A percentile compares a stretch with the other conserved stretches of the same genome.
Conservation (phyloP, 2,797 vertebrate species). For the Distichodus sexfasciatus region DNA sequence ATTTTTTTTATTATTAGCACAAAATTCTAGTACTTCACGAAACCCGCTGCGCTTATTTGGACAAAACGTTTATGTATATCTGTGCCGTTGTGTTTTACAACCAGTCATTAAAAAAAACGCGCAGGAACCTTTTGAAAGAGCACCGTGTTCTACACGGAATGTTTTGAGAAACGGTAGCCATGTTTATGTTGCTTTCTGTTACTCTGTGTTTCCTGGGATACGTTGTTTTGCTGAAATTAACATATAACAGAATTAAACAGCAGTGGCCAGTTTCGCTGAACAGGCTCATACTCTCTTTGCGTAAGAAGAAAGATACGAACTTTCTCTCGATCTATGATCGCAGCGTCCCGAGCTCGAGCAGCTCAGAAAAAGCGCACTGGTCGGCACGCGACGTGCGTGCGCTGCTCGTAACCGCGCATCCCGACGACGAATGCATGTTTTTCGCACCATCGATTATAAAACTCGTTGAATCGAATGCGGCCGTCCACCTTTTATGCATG, state of each 20-base stretch:
- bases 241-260: conserved; percentile 52
- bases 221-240: conserved; percentile 59
- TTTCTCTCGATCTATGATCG: background rate
- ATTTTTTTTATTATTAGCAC: background rate
- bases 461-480: conserved; percentile 67
- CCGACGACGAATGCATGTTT: conserved; percentile 97
- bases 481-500: conserved; percentile 83
- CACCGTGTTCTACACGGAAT: conserved; percentile 59
- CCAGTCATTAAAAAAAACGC: background rate
- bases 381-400: conserved; percentile 45
- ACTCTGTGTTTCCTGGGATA: conserved; percentile 51
- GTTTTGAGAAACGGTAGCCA: conserved; percentile 63
- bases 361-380: background rate
- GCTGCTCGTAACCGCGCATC: conserved; percentile 84
- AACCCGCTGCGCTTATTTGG: background rate
- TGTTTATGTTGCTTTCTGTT: conserved; percentile 60
- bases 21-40: too few relatives aligned
- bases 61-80: background rate
- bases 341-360: background rate
- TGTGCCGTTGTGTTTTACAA: background rate
- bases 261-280: conserved; percentile 20
- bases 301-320: background rate
- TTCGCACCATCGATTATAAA: conserved; percentile 86
- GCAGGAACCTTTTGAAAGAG: conserved; percentile 21
- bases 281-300: conserved; percentile 20